These are phyloP conservation scores for Pseudomyrmex pallidus DNA, from an alignment of 1,140 invertebrate species.

Conservation along the genomic window DNA sequence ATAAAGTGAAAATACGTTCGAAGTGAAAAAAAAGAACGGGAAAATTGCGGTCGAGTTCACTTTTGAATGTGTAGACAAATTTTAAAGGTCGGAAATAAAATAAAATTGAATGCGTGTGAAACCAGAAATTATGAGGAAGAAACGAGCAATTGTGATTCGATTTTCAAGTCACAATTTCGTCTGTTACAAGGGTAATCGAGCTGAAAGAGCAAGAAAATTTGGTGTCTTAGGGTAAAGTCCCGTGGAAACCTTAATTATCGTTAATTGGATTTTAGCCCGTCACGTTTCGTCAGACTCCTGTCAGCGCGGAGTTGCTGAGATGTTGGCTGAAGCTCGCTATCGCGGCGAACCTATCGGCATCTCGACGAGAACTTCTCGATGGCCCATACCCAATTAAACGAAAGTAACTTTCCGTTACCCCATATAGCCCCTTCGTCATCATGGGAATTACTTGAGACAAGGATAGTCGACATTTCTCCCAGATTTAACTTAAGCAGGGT, in stretches of 20 bases:
- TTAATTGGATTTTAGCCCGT: constrained; percentile 60
- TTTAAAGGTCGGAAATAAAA: too few species aligned
- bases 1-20: neutral
- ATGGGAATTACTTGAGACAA: constrained; percentile 14
- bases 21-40: neutral
- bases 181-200: constrained; percentile 20
- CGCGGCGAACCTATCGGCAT: constrained; percentile 48
- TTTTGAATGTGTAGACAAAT: too few species aligned
- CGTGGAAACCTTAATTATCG: constrained; percentile 61
- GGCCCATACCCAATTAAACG: constrained; percentile 55
- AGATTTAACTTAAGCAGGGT: constrained; percentile 29
- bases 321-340: constrained; percentile 6
- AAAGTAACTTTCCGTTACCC: constrained; percentile 46
- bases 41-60: neutral
- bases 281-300: constrained; percentile 62
- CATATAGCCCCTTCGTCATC: constrained; percentile 21
- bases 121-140: neutral
- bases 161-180: neutral
- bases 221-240: constrained; percentile 9
- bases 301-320: constrained; percentile 43
- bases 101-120: neutral
- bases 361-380: constrained; percentile 60
- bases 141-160: neutral
- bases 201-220: constrained; percentile 22
- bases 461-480: constrained; percentile 22